These are phyloP conservation scores for Drosophila willistoni DNA, from an alignment of 1,140 invertebrate genomes.

Conservation along the genomic window DNA sequence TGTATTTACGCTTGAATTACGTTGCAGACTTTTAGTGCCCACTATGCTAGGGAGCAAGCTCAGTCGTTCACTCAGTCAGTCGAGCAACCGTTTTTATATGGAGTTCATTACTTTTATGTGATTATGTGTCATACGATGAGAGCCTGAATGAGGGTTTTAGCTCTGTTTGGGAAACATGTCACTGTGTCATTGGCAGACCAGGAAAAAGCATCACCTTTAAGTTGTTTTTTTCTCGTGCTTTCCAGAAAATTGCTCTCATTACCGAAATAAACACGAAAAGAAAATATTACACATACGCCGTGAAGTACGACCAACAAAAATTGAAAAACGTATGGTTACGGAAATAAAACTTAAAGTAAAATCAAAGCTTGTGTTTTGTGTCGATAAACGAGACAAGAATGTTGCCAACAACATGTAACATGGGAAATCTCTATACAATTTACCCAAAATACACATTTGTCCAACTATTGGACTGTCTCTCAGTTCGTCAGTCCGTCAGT, in stretches of 20 bases:
- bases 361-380: background rate
- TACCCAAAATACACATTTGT: background rate
- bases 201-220: no score
- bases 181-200: slow-evolving; percentile 50
- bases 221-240: no score
- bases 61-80: slow-evolving; percentile 39
- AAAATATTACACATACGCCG: slow-evolving; percentile 61
- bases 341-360: slow-evolving; percentile 32
- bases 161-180: slow-evolving; percentile 25
- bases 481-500: background rate
- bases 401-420: slow-evolving; percentile 43
- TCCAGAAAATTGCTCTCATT: background rate
- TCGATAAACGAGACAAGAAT: no score
- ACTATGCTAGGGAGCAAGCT: slow-evolving; percentile 44
- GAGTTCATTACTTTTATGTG: slow-evolving; percentile 80
- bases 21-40: slow-evolving; percentile 54
- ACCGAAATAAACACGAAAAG: slow-evolving; percentile 19
- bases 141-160: slow-evolving; percentile 6
- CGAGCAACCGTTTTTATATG: slow-evolving; percentile 64
- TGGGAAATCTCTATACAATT: slow-evolving; percentile 53
- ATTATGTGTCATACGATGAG: slow-evolving; percentile 61
- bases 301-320: slow-evolving; percentile 20
- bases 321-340: background rate
- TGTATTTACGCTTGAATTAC: slow-evolving; percentile 68
- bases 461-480: background rate